Conservation (phyloP, 1,140 invertebrate species). For the Pygmarrhopalites habei region DNA sequence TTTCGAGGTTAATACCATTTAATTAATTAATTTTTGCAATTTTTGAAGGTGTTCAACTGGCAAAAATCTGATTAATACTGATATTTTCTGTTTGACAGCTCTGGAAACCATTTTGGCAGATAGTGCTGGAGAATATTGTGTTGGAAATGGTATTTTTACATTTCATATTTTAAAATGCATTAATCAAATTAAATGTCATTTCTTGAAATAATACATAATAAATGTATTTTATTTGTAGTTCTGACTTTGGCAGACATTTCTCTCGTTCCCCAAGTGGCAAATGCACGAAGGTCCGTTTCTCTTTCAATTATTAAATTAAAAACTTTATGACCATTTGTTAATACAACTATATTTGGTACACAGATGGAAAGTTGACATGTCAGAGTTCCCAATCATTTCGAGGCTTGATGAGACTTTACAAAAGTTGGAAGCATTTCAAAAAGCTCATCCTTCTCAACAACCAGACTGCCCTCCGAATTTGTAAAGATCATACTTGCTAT, state of each 20-base stretch:
- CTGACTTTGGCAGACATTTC: constrained; percentile 91
- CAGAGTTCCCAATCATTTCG: constrained; percentile 78
- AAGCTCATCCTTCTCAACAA: constrained; percentile 77
- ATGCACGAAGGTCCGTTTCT: constrained; percentile 61
- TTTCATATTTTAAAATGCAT: too few species aligned
- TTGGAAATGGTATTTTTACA: constrained; percentile 87
- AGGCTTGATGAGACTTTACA: constrained; percentile 78
- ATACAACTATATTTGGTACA: constrained; percentile 37
- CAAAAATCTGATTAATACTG: neutral
- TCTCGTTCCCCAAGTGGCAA: constrained; percentile 86
- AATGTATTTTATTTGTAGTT: too few species aligned
- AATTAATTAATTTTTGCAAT: neutral
- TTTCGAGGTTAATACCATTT: constrained; percentile 54
- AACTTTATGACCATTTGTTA: constrained; percentile 13
- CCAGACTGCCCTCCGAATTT: constrained; percentile 67
- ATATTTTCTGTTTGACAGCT: constrained; percentile 47
- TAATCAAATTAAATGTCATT: too few species aligned
- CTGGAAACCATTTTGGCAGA: constrained; percentile 78
- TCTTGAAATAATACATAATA: too few species aligned
- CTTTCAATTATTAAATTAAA: neutral
- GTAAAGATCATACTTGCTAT: neutral
- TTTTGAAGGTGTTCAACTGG: neutral
- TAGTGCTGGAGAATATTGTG: constrained; percentile 84
- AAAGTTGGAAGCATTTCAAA: constrained; percentile 77
- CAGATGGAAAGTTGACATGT: constrained; percentile 86